Conservation (phyloP, 2,797 vertebrate genomes). For the Chaetodon trifasciatus region DNA sequence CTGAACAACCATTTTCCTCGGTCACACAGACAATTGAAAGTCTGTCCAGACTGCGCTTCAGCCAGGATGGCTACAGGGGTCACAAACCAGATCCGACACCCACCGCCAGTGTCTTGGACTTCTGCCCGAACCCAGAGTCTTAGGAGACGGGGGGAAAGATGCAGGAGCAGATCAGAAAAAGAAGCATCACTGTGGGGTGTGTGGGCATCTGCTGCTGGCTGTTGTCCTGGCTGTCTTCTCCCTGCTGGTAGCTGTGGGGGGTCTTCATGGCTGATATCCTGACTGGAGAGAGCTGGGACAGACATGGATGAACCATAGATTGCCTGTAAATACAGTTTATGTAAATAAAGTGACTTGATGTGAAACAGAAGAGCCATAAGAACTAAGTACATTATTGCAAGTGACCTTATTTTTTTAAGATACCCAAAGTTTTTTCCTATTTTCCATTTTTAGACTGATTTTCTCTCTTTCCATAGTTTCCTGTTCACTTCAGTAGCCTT, state of each 20-base stretch:
- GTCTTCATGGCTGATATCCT: slow-evolving; percentile 37
- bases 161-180: neutral
- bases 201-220: slow-evolving; percentile 30
- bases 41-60: neutral
- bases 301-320: slow-evolving; percentile 1
- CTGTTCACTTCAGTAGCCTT: neutral
- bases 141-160: neutral
- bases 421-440: neutral
- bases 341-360: neutral
- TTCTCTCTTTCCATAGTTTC: neutral
- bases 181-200: slow-evolving; percentile 7
- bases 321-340: neutral
- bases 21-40: neutral
- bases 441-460: neutral
- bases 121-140: neutral
- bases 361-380: neutral
- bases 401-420: neutral
- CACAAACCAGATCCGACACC: neutral
- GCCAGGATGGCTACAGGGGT: too few relatives aligned
- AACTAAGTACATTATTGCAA: neutral
- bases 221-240: slow-evolving; percentile 40
- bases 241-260: slow-evolving; percentile 21
- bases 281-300: slow-evolving; percentile 6
- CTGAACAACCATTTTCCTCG: neutral
- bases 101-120: neutral